Evolutionary conservation across 2,113 vertebrate genomes (phyloP), one percentile per base, ranked within the genome.

Genomic region (Calidris pugnax): DNA sequence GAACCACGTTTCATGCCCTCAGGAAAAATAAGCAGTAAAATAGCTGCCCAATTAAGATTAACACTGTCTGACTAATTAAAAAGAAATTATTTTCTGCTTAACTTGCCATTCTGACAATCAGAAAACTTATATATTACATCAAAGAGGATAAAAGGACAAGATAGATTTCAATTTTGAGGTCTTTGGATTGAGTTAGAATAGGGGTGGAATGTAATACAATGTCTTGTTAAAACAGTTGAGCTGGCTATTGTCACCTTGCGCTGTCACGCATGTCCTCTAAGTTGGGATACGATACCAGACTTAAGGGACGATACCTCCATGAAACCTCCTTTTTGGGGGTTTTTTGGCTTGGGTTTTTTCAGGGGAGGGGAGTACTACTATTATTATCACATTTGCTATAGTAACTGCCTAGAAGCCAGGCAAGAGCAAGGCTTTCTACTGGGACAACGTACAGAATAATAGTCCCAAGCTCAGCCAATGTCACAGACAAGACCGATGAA

Each of bases 31-130:
- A 95, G 62, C 86, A 87, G 72, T 73, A 57, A 92, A 95, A 94
- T 74, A 95, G 72, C 77, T 89, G 85, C 71, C 78, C 85, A 80
- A 91, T 94, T 93, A 95, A 85, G 95, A 95, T 75, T 82, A 94
- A 92, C 83, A 72, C 24, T 21, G 15, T 56, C 47, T 82, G 73
- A 50, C 86, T 96, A 91, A 96, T 94, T 91, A 86, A 94, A 91
- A 93, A 87, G 32, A 87, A 93, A 93, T 90, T 88, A 85, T 92
- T 95, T 96, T 88, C 91, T 91, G 82, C 89, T 83, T 94, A 93
- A 84, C 27, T 91, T 82, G 84, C 43, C 10, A 4, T 89, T 89
- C 60, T 92, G 82, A 86, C 71, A 69, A 88, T 71, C 83, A 75
- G 50, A 85, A 89, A 85, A 83, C 67, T 55, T 86, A 78, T 2